Evolutionary conservation across 1,140 invertebrate genomes (phyloP).

Genomic region (Branchinecta lynchi): DNA sequence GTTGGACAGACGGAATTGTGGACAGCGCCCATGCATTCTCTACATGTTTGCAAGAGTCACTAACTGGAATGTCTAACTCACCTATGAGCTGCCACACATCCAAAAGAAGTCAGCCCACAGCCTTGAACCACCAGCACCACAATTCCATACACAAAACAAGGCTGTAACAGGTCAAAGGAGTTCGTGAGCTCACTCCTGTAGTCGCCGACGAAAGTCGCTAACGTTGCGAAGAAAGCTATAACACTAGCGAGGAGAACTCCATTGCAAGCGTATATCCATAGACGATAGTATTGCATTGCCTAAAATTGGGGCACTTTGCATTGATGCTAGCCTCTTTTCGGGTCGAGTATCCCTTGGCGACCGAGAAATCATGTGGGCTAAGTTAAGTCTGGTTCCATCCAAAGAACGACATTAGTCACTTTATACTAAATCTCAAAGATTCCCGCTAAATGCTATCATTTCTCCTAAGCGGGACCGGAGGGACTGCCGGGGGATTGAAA

Average conservation of each 20-base stretch:
- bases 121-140: constrained; percentile 49
- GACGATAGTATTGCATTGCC: constrained; percentile 55
- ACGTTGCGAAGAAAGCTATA: constrained; percentile 58
- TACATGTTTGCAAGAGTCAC: no score
- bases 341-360: no score
- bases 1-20: no score
- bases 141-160: constrained; percentile 55
- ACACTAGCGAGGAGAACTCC: constrained; percentile 62
- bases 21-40: no score
- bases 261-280: constrained; percentile 86
- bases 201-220: constrained; percentile 51
- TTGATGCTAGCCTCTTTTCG: background rate
- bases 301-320: constrained; percentile 28
- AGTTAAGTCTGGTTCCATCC: no score
- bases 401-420: no score
- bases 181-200: constrained; percentile 42
- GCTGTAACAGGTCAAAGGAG: constrained; percentile 47
- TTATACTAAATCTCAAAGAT: no score
- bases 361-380: no score
- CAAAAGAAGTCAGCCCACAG: constrained; percentile 29
- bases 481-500: no score
- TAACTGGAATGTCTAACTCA: background rate
- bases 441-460: no score
- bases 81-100: background rate
- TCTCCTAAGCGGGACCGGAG: no score